Percentiles rank a stretch among this genome's conserved stretches.
Conservation (phyloP, 1,140 invertebrate species). For the Cydia amplana region DNA sequence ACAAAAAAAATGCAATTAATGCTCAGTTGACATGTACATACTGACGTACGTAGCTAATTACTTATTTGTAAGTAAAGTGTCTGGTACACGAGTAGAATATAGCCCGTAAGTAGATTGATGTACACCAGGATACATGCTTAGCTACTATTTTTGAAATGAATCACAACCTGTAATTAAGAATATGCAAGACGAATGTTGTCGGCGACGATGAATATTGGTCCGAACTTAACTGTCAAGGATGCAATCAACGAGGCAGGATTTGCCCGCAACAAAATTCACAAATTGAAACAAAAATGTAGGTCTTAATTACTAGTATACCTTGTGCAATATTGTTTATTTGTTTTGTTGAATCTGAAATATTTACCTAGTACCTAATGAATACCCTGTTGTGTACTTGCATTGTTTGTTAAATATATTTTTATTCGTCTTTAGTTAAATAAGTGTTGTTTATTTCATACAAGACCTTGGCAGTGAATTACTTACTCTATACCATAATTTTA, state of each 20-base stretch:
- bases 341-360: not conserved
- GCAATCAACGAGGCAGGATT: not conserved
- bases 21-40: constrained; percentile 25
- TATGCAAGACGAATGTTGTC: not conserved
- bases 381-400: constrained; percentile 24
- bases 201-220: not conserved
- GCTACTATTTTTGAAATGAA: not conserved
- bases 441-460: not conserved
- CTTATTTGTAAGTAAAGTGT: constrained; percentile 45
- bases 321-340: not conserved
- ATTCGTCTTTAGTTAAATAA: constrained; percentile 18
- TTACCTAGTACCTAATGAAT: not conserved
- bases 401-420: constrained; percentile 33
- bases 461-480: not conserved
- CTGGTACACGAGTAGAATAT: constrained; percentile 51
- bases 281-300: not conserved
- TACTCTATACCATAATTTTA: too few relatives aligned
- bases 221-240: not conserved
- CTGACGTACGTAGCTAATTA: constrained; percentile 32
- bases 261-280: not conserved
- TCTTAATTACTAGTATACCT: not conserved
- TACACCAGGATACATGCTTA: not conserved
- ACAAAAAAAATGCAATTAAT: constrained; percentile 4
- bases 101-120: constrained; percentile 34
- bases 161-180: not conserved